These are phyloP conservation scores for Puffinus mauretanicus DNA, from an alignment of 2,113 vertebrate genomes.

Conservation along the genomic window DNA sequence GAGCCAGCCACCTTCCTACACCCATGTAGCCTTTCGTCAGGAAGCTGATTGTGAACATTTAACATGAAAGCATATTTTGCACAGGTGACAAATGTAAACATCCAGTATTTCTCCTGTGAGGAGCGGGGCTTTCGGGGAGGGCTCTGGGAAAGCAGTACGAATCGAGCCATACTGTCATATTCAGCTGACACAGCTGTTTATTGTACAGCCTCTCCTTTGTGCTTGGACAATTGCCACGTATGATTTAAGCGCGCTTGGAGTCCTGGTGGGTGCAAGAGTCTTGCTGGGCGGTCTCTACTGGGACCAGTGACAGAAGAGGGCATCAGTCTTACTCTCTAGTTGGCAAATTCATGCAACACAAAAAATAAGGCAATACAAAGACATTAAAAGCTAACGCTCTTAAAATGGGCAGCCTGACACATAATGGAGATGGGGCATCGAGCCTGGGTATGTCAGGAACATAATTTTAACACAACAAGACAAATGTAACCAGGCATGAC, in stretches of 20 bases:
- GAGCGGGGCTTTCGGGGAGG: neutral
- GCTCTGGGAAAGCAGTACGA: neutral
- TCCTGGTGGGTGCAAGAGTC: conserved; percentile 18
- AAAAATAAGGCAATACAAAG: conserved; percentile 25
- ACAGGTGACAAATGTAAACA: neutral
- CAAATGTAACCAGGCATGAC: conserved; percentile 68
- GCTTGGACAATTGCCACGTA: neutral
- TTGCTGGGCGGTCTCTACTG: neutral
- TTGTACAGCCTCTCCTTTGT: conserved; percentile 21
- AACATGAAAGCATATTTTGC: neutral
- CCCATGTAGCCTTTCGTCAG: rapidly evolving
- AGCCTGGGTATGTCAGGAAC: conserved; percentile 65
- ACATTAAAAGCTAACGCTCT: conserved; percentile 53
- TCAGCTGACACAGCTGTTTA: conserved; percentile 9
- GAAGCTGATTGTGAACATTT: neutral
- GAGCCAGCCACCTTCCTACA: neutral
- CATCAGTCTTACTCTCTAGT: neutral
- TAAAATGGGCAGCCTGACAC: conserved; percentile 42
- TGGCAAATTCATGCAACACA: neutral
- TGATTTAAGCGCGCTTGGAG: conserved; percentile 37
- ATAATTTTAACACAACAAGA: conserved; percentile 69
- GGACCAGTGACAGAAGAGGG: neutral
- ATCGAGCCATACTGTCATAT: neutral
- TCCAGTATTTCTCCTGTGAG: neutral
- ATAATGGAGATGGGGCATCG: conserved; percentile 26